phyloP scores from a whole-genome alignment of 2,797 vertebrate genomes.

The Botia kubotai region DNA sequence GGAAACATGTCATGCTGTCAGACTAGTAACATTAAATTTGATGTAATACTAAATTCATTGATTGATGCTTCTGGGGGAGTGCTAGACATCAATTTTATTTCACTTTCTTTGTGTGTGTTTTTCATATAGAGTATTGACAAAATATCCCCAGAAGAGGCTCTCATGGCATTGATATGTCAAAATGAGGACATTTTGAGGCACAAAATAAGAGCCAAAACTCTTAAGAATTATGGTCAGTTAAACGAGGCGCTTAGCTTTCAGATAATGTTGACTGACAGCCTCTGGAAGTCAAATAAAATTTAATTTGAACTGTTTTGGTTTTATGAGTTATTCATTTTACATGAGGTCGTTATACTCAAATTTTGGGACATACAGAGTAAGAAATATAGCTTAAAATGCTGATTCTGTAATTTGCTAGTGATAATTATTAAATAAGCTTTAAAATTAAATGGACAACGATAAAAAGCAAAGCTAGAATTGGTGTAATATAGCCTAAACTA shows the following conservation, averaged over 20 bases:
- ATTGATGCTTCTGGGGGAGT: not conserved
- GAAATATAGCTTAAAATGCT: not conserved
- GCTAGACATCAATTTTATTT: not conserved
- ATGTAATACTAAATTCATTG: not conserved
- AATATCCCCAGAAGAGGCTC: conserved; percentile 88
- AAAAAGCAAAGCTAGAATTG: not conserved
- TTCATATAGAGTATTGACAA: conserved; percentile 87
- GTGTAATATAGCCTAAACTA: not conserved
- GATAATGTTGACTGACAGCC: not conserved
- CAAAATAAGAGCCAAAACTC: no score
- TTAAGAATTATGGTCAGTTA: no score
- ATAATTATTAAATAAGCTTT: not conserved
- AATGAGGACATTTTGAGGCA: no score
- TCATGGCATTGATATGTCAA: conserved; percentile 78
- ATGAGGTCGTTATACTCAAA: not conserved
- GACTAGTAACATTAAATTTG: not conserved
- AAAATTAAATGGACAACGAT: not conserved
- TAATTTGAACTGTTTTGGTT: not conserved
- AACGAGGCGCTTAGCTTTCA: not conserved
- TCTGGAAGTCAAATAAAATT: no score
- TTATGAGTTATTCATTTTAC: not conserved
- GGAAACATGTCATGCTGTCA: not conserved
- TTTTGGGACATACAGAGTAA: no score
- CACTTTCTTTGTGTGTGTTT: not conserved
- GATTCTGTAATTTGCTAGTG: not conserved